Percentiles rank a stretch among this genome's conserved stretches.
Evolutionary conservation across 2,888 invertebrate genomes (phyloP).

Genomic region (Lampropteryx suffumata): DNA sequence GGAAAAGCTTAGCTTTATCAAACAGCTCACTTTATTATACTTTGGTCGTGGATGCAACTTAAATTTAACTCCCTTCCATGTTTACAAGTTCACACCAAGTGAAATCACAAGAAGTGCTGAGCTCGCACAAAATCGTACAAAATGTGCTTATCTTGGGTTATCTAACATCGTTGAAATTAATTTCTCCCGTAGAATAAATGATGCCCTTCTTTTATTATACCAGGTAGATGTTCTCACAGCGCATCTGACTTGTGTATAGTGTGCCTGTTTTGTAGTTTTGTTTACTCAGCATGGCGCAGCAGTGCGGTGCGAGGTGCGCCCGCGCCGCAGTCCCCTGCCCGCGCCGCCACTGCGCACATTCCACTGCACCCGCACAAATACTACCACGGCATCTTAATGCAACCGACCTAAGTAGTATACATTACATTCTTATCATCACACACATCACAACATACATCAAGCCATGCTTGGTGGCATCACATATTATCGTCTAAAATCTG

Average conservation of each 20-base stretch:
- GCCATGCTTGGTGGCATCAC: neutral
- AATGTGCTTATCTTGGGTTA: too few species aligned
- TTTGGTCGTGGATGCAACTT: too few species aligned
- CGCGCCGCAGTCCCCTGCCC: conserved; percentile 40
- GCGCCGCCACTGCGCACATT: conserved; percentile 51
- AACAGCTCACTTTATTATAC: too few species aligned
- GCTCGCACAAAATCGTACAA: too few species aligned
- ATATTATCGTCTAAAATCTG: too few species aligned
- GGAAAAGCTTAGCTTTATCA: too few species aligned
- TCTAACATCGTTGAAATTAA: too few species aligned
- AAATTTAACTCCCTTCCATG: too few species aligned
- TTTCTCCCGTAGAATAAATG: neutral
- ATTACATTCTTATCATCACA: conserved; percentile 35
- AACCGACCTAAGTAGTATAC: conserved; percentile 31
- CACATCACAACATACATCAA: conserved; percentile 29
- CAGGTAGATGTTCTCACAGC: conserved; percentile 36
- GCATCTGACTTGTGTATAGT: conserved; percentile 53
- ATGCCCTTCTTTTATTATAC: conserved; percentile 3
- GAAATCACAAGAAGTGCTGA: too few species aligned
- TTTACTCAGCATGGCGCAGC: conserved; percentile 70
- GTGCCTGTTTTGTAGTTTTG: conserved; percentile 65
- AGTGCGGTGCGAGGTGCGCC: conserved; percentile 39
- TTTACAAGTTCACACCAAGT: too few species aligned
- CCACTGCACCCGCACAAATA: conserved; percentile 53
- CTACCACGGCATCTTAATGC: conserved; percentile 34